A percentile compares a stretch with the other conserved stretches of the same genome.
Evolutionary conservation across 37 sponge, comb jelly and placozoan species (phyloP).

Genomic region (Agelas oroides): DNA sequence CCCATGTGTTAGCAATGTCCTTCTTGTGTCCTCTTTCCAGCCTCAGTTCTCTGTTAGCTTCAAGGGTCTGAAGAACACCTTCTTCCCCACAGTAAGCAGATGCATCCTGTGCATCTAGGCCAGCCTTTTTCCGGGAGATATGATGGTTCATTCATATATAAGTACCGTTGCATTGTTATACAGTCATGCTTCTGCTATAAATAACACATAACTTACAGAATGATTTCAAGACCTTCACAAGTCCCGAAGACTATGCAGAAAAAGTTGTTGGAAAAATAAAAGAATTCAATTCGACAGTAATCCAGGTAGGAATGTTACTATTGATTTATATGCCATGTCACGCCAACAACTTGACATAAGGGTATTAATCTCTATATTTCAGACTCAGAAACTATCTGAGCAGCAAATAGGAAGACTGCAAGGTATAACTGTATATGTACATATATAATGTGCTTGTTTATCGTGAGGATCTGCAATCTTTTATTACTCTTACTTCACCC

Average conservation of each 20-base stretch:
- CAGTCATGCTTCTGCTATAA: no score
- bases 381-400: conserved; percentile 12
- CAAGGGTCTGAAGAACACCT: conserved; percentile 31
- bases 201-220: conserved; percentile 15
- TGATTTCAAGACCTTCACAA: conserved; percentile 55
- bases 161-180: no score
- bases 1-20: not conserved
- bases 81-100: conserved; percentile 43
- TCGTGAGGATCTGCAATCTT: not conserved
- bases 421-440: conserved; percentile 10
- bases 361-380: not conserved
- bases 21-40: not conserved
- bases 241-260: conserved; percentile 62
- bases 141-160: no score
- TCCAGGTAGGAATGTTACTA: conserved; percentile 15
- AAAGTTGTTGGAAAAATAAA: conserved; percentile 71
- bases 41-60: conserved; percentile 35
- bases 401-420: conserved; percentile 4
- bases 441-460: not conserved
- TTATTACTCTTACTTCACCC: not conserved
- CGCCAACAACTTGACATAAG: no score
- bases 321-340: no score
- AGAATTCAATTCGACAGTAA: conserved; percentile 55
- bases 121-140: no score
- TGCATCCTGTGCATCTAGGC: no score